phyloP scores from a whole-genome alignment of 2,113 vertebrate species.

The Trogon surrucura region DNA sequence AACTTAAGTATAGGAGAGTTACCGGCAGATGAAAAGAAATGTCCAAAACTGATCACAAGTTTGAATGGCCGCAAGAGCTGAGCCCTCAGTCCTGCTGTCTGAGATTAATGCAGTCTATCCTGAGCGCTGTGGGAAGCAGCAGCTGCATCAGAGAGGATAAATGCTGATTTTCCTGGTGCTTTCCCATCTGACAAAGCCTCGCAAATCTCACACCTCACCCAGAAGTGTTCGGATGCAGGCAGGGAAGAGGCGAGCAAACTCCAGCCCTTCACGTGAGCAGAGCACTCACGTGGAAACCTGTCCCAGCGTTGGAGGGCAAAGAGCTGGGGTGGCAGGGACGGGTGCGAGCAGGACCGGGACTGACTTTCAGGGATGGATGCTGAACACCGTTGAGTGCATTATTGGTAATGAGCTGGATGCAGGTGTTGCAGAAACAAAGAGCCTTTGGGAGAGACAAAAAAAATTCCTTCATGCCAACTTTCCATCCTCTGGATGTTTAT shows the following conservation, averaged over 20 bases:
- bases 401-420: background rate
- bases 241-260: background rate
- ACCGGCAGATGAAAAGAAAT: background rate
- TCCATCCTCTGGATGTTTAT: background rate
- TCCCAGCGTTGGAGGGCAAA: accelerated
- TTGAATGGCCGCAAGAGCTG: background rate
- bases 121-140: background rate
- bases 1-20: background rate
- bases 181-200: constrained; percentile 40
- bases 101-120: background rate
- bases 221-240: background rate
- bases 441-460: background rate
- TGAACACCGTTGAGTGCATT: background rate
- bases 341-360: accelerated
- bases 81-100: background rate
- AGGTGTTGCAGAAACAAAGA: background rate
- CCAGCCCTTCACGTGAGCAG: background rate
- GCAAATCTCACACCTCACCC: background rate
- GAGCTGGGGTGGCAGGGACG: background rate
- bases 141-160: background rate
- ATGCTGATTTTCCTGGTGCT: background rate
- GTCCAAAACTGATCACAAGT: background rate
- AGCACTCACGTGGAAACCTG: accelerated
- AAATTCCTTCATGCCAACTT: background rate
- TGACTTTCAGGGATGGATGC: background rate